A percentile compares a stretch with the other conserved stretches of the same genome.
Evolutionary conservation across 2,113 vertebrate species (phyloP).

Genomic region (Andinoacara biseriatus): DNA sequence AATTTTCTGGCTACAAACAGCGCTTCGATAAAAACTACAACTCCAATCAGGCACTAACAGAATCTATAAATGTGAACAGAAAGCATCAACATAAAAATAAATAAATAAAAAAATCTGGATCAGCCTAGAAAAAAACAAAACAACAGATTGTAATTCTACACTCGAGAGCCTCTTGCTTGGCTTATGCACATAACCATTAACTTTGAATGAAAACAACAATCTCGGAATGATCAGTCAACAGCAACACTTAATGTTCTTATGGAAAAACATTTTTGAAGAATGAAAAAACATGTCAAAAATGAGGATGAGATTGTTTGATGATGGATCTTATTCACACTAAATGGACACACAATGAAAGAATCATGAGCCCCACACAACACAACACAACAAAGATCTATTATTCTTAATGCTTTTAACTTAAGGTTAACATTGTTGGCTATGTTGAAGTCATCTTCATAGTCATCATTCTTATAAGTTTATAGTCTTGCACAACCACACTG

Average conservation of each 20-base stretch:
- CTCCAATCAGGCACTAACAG: not conserved
- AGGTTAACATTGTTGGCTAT: not conserved
- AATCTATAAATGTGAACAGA: not conserved
- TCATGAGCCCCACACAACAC: not conserved
- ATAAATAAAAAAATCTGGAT: not conserved
- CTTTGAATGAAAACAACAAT: not conserved
- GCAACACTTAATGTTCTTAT: not conserved
- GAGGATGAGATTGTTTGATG: not conserved
- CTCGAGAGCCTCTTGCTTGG: not conserved
- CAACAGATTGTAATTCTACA: not conserved
- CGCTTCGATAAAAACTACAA: not conserved
- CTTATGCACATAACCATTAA: not conserved
- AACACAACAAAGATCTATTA: not conserved
- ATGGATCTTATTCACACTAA: not conserved
- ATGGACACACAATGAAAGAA: not conserved
- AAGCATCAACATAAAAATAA: conserved; percentile 1
- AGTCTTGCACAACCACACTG: not conserved
- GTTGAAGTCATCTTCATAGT: not conserved
- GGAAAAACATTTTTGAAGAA: not conserved
- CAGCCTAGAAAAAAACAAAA: not conserved
- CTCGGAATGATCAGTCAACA: not conserved
- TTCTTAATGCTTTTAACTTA: not conserved
- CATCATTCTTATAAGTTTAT: not conserved
- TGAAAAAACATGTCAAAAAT: not conserved
- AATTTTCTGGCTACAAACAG: not conserved